phyloP scores from a whole-genome alignment of 2,797 vertebrate genomes.

The Mallotus villosus region DNA sequence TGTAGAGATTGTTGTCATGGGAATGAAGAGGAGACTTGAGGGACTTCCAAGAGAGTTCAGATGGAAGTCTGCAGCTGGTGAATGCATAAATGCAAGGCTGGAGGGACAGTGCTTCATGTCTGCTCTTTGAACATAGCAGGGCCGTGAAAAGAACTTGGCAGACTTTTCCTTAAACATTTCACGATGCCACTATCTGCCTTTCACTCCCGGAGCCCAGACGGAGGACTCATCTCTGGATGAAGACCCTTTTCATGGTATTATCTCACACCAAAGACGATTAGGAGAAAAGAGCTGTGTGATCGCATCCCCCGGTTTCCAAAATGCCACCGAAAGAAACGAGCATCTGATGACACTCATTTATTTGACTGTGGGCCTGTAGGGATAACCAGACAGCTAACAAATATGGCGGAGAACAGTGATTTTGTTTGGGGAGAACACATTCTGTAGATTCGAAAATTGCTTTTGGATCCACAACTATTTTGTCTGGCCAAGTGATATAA shows the following conservation, averaged over 20 bases:
- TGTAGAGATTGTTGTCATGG: slow-evolving; percentile 20
- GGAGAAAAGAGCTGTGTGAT: slow-evolving; percentile 32
- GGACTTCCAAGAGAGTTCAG: slow-evolving; percentile 40
- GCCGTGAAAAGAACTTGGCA: slow-evolving; percentile 45
- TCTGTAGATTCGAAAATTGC: background rate
- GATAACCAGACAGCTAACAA: slow-evolving; percentile 8
- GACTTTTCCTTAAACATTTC: slow-evolving; percentile 35
- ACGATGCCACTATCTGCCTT: slow-evolving; percentile 50
- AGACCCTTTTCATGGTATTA: slow-evolving; percentile 51
- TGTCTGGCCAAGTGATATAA: background rate
- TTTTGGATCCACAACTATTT: background rate
- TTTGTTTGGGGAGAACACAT: background rate
- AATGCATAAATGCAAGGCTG: slow-evolving; percentile 37
- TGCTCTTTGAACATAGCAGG: slow-evolving; percentile 22
- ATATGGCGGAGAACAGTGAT: background rate
- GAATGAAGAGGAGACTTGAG: slow-evolving; percentile 20
- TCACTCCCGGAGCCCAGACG: slow-evolving; percentile 28
- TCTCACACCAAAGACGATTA: slow-evolving; percentile 53
- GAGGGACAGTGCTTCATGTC: slow-evolving; percentile 25
- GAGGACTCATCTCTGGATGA: slow-evolving; percentile 49
- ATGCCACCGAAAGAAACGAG: slow-evolving; percentile 48
- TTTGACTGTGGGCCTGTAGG: slow-evolving; percentile 26
- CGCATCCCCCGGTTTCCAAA: slow-evolving; percentile 38
- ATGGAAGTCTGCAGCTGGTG: slow-evolving; percentile 14
- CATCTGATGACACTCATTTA: slow-evolving; percentile 34